Base-by-base conservation (phyloP, 2,113 vertebrate species). In the Xenotilapia caudafasciata region DNA sequence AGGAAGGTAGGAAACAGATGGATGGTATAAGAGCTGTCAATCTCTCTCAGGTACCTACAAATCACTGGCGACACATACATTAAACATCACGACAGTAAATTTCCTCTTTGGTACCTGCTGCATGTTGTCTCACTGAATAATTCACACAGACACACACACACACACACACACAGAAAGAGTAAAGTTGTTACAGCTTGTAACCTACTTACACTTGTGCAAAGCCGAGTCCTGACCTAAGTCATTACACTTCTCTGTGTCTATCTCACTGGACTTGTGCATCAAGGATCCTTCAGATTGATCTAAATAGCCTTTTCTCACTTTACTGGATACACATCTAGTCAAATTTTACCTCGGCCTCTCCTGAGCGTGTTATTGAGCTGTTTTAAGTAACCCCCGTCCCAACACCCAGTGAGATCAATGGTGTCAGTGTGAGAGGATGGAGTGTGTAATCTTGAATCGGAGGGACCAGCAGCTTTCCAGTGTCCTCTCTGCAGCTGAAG, bases 401-500 rank as follows among this genome's bases (percentile, higher is more conserved):
- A 6, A 4, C 82, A 85, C 90, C 90, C 89, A 79, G 75, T 17
- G 60, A 79, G 83, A 91, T 92, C 87, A 93, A 86, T 92, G 83
- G 89, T 81, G 77, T 90, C 86, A 85, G 80, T 89, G 86, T 85
- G 86, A 90, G 84, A 90, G 75, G 84, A 91, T 68, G 58, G 77
- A 82, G 83, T 80, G 83, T 85, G 88, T 83, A 87, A 89, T 88
- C 87, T 87, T 86, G 58, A 92, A 88, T 87, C 12, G 68, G 45
- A 87, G 40, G 31, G 82, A 88, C 80, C 86, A 79, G 84, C 73
- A 90, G 92, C 93, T 93, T 90, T 87, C 83, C 84, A 85, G 68
- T 73, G 80, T 79, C 84, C 80, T 82, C 55, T 58, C 60, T 80
- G 85, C 88, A 85, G 87, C 86, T 80, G 82, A 89, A 79, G 54